These are phyloP conservation scores for Coenobita brevimanus DNA, from an alignment of 1,140 invertebrate genomes.

Conservation along the genomic window DNA sequence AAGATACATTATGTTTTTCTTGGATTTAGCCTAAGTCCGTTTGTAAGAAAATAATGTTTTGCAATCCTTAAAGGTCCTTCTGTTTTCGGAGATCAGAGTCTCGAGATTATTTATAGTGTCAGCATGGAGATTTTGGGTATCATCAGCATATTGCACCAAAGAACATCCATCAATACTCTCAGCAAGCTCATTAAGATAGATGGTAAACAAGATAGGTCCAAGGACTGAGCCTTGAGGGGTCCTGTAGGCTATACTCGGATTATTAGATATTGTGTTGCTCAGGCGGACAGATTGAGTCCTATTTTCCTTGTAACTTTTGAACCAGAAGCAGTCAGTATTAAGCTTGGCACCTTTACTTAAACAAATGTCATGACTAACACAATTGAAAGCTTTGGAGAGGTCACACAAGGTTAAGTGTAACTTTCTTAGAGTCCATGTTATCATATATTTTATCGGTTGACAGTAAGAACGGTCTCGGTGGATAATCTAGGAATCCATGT, in stretches of 20 bases:
- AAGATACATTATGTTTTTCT: slow-evolving; percentile 29
- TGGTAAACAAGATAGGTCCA: slow-evolving; percentile 16
- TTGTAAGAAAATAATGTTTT: slow-evolving; percentile 15
- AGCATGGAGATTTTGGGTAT: slow-evolving; percentile 16
- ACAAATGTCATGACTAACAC: neutral
- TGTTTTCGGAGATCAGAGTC: neutral
- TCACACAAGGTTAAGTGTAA: neutral
- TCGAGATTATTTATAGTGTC: neutral
- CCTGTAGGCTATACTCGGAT: neutral
- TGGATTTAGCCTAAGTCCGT: slow-evolving; percentile 14
- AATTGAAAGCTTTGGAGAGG: slow-evolving; percentile 27
- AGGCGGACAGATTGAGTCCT: neutral
- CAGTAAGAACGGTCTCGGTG: slow-evolving; percentile 22
- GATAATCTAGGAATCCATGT: slow-evolving; percentile 23
- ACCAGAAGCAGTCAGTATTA: slow-evolving; percentile 15
- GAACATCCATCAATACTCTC: neutral
- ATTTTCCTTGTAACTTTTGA: slow-evolving; percentile 10
- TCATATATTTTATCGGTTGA: slow-evolving; percentile 13
- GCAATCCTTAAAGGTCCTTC: neutral
- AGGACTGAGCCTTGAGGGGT: slow-evolving; percentile 11
- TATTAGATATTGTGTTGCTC: slow-evolving; percentile 2
- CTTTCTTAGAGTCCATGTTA: neutral
- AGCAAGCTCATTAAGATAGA: slow-evolving; percentile 16
- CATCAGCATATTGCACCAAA: slow-evolving; percentile 38
- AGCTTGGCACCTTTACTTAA: neutral